These are phyloP conservation scores for Sylvicapra grimmia DNA, from an alignment of 2,113 vertebrate genomes.

Conservation along the genomic window DNA sequence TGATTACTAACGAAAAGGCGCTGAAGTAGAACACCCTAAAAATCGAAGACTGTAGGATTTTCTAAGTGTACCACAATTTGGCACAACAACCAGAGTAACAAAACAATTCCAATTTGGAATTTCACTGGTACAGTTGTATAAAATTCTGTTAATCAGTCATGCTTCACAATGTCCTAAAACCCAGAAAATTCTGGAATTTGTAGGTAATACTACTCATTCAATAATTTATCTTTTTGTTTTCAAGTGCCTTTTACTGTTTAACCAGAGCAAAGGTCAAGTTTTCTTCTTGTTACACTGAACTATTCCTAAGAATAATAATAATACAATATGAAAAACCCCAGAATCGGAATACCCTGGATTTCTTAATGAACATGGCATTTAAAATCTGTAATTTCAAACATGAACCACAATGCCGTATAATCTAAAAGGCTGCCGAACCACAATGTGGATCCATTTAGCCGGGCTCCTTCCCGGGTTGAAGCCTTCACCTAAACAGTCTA, in stretches of 20 bases:
- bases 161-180: slow-evolving; percentile 85
- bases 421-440: slow-evolving; percentile 83
- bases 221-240: slow-evolving; percentile 77
- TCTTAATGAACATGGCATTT: slow-evolving; percentile 94
- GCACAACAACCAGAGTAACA: slow-evolving; percentile 96
- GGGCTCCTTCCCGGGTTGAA: slow-evolving; percentile 77
- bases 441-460: slow-evolving; percentile 74
- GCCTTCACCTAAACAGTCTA: slow-evolving; percentile 69
- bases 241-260: slow-evolving; percentile 91
- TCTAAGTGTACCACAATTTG: slow-evolving; percentile 94
- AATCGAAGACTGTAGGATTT: slow-evolving; percentile 79
- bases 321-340: slow-evolving; percentile 96
- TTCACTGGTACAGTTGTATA: slow-evolving; percentile 92
- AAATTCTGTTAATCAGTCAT: slow-evolving; percentile 97
- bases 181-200: slow-evolving; percentile 88
- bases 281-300: slow-evolving; percentile 95
- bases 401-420: slow-evolving; percentile 79
- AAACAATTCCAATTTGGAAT: slow-evolving; percentile 99
- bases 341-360: slow-evolving; percentile 98
- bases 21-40: slow-evolving; percentile 77
- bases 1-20: slow-evolving; percentile 85
- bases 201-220: slow-evolving; percentile 84
- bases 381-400: slow-evolving; percentile 86
- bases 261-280: slow-evolving; percentile 97
- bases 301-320: slow-evolving; percentile 99